These are phyloP conservation scores for Nylanderia fulva DNA, from an alignment of 1,140 invertebrate genomes.

Conservation along the genomic window DNA sequence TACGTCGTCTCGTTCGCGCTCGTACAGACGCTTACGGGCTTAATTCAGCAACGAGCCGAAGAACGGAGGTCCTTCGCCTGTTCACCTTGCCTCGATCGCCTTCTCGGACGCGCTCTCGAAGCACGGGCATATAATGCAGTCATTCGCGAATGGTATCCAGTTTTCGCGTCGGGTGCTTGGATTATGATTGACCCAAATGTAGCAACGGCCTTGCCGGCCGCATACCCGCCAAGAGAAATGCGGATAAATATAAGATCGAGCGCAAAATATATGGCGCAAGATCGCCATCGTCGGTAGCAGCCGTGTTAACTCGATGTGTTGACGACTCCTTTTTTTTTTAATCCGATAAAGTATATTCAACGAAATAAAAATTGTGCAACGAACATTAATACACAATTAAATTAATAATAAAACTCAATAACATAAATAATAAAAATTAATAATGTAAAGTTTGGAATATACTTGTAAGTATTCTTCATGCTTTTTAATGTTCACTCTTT, in stretches of 20 bases:
- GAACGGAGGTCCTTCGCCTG: slow-evolving; percentile 45
- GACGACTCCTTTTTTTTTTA: slow-evolving; percentile 18
- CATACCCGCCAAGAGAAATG: slow-evolving; percentile 47
- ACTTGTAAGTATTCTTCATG: background rate
- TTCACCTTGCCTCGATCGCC: slow-evolving; percentile 51
- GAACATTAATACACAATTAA: background rate
- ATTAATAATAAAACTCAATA: no score
- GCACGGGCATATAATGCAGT: slow-evolving; percentile 34
- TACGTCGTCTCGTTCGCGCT: background rate
- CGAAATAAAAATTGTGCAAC: background rate
- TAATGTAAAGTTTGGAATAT: background rate
- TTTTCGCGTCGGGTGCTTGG: slow-evolving; percentile 44
- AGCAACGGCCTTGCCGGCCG: slow-evolving; percentile 46
- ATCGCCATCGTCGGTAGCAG: background rate
- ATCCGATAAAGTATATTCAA: background rate
- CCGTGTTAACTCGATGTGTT: background rate
- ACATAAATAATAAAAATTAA: no score
- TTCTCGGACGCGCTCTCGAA: slow-evolving; percentile 45
- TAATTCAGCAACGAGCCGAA: slow-evolving; percentile 40
- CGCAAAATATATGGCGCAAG: background rate
- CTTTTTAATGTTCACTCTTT: background rate
- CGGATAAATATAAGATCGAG: slow-evolving; percentile 54
- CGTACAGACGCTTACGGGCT: background rate
- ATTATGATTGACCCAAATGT: slow-evolving; percentile 62
- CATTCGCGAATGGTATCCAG: slow-evolving; percentile 43